A percentile compares a stretch with the other conserved stretches of the same genome.
These are phyloP conservation scores for Drosophila mimetica DNA, from an alignment of 2,888 invertebrate genomes.

Conservation along the genomic window DNA sequence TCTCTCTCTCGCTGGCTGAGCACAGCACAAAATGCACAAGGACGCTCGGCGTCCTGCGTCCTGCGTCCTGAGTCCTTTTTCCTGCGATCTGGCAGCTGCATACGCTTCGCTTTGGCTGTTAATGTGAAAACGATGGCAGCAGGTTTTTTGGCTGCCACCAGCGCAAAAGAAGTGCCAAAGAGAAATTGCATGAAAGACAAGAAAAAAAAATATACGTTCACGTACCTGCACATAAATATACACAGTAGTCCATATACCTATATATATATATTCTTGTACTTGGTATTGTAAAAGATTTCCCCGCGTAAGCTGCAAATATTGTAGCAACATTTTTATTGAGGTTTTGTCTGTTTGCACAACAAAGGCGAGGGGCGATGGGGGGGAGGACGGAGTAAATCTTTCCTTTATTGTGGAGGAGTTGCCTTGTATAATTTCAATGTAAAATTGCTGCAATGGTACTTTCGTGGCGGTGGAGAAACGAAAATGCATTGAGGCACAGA, in stretches of 20 bases:
- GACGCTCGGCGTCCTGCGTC: slow-evolving; percentile 44
- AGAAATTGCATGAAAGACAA: slow-evolving; percentile 63
- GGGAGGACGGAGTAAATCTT: slow-evolving; percentile 49
- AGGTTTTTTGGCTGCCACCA: slow-evolving; percentile 53
- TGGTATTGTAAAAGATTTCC: slow-evolving; percentile 68
- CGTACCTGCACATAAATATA: slow-evolving; percentile 4
- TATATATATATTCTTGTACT: slow-evolving; percentile 27
- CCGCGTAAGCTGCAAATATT: slow-evolving; percentile 78
- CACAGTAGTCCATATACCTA: background rate
- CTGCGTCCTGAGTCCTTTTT: slow-evolving; percentile 13
- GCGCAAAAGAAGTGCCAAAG: slow-evolving; percentile 42
- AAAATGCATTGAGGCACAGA: slow-evolving; percentile 69
- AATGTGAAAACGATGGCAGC: slow-evolving; percentile 80
- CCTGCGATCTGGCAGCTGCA: slow-evolving; percentile 69
- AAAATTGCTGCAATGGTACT: slow-evolving; percentile 72
- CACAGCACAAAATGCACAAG: slow-evolving; percentile 56
- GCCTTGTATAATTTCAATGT: slow-evolving; percentile 69
- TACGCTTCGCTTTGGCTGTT: slow-evolving; percentile 79
- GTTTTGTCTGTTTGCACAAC: slow-evolving; percentile 79
- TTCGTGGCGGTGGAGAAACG: slow-evolving; percentile 49
- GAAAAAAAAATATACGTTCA: slow-evolving; percentile 42
- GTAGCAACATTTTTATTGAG: slow-evolving; percentile 80
- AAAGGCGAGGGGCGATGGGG: slow-evolving; percentile 51
- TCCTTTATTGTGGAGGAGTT: slow-evolving; percentile 24
- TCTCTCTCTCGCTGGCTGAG: slow-evolving; percentile 49